Base-by-base conservation (phyloP, 2,113 vertebrate species). In the Siphamia tubifer region DNA sequence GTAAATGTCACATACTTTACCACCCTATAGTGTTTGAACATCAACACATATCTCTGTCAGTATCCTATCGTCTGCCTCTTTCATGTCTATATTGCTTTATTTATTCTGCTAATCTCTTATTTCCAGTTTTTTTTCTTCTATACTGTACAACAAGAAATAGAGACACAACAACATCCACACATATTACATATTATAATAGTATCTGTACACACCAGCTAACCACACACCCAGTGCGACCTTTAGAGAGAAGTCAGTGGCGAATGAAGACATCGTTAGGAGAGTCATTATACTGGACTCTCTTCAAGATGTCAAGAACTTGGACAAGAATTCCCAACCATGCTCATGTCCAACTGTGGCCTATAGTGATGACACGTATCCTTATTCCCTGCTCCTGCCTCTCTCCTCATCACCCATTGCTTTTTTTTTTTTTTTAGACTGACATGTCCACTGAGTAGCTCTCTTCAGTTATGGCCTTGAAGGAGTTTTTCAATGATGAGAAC, bases 241-340 rank as follows among this genome's bases (percentile, higher is more conserved):
- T 35, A 32, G 40, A 5, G 5, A 11, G 40, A 49, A 57, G 58
- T 57, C 38, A 39, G 19, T 52, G 25, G 19, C 61, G 57, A 67
- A 34, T 56, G 47, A 64, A 61, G 57, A 82, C 65, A 70, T 78
- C 68, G 77, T 86, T 84, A 76, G 43, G n/a, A 40, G 38, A 68
- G 60, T 42, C 21, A 38, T 24, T 45, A 32, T 19, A 40, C 13
- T 32, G 25, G 56, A 55, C 57, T 68, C 39, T 53, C 49, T 44
- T 75, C 35, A 40, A 55, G 55, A 63, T 64, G 60, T 75, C 62
- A 76, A 75, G 61, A 45, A 70, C 27, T 35, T 34, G 21, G 40
- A 69, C 51, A 34, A 70, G 58, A 66, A 62, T 73, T 61, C 65
- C 61, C 67, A 68, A 56, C 57, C 44, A 23, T 67, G 61, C 71